These are phyloP conservation scores for Rhizomys pruinosus DNA, from an alignment of 2,113 vertebrate species.

Conservation along the genomic window DNA sequence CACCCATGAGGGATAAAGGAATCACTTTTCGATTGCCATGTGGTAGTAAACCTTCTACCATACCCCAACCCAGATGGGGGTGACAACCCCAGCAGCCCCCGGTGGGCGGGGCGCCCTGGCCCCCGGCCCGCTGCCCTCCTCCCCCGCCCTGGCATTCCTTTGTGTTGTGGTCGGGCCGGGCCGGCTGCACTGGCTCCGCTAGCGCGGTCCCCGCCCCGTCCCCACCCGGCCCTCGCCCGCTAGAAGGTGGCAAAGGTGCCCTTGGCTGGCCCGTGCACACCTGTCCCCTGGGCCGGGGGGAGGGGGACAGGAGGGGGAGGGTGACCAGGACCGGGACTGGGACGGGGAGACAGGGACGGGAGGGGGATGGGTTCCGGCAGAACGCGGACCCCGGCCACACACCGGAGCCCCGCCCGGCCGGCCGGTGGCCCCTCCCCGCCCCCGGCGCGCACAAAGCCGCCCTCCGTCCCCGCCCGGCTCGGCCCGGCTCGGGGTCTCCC, in stretches of 20 bases:
- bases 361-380: no score
- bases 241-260: conserved; percentile 79
- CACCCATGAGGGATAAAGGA: background rate
- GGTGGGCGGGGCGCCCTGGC: conserved; percentile 64
- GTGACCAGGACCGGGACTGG: no score
- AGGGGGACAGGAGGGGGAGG: conserved; percentile 25
- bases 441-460: no score
- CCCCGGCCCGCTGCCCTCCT: conserved; percentile 68
- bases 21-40: conserved; percentile 46
- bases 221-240: conserved; percentile 58
- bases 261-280: conserved; percentile 77
- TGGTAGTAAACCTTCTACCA: conserved; percentile 46
- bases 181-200: conserved; percentile 45
- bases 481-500: conserved; percentile 63
- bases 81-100: background rate
- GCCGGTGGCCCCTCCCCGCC: conserved; percentile 68
- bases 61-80: background rate
- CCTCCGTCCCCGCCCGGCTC: conserved; percentile 41
- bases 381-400: no score
- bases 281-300: conserved; percentile 64
- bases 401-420: conserved; percentile 35
- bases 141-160: conserved; percentile 82
- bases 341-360: no score
- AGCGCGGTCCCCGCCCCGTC: conserved; percentile 67
- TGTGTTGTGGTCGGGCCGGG: conserved; percentile 71